Evolutionary conservation across 1,140 invertebrate genomes (phyloP).

Genomic region (Wasmannia auropunctata): DNA sequence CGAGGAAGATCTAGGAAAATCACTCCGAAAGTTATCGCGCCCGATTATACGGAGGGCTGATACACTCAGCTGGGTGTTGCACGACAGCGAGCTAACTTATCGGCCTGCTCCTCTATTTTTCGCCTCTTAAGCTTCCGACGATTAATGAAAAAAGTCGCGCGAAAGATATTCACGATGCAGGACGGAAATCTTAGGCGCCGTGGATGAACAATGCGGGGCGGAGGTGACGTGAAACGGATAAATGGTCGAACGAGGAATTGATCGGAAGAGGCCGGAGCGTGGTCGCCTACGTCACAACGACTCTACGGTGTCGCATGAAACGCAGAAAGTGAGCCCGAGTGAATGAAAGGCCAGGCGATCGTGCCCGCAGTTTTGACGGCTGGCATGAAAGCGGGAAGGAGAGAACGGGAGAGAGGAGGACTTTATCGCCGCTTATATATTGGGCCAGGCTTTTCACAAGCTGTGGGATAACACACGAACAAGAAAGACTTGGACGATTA

Average conservation of each 20-base stretch:
- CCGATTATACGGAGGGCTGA: background rate
- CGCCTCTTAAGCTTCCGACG: background rate
- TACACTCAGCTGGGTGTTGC: slow-evolving; percentile 35
- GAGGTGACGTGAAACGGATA: background rate
- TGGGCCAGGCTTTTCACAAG: background rate
- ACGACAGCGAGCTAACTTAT: slow-evolving; percentile 41
- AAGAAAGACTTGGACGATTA: background rate
- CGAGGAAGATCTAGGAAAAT: background rate
- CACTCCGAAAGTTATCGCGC: background rate
- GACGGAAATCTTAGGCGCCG: background rate
- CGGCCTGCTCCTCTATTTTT: background rate
- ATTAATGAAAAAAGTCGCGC: background rate
- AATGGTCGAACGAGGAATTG: background rate
- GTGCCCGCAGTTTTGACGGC: slow-evolving; percentile 18
- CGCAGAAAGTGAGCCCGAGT: slow-evolving; percentile 25
- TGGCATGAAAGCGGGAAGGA: background rate
- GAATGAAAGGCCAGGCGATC: slow-evolving; percentile 40
- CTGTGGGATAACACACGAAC: background rate
- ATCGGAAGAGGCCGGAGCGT: background rate
- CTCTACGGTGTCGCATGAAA: slow-evolving; percentile 40
- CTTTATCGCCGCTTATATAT: background rate
- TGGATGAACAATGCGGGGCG: background rate
- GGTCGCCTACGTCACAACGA: slow-evolving; percentile 37
- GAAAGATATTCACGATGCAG: background rate
- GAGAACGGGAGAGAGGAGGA: background rate